These are phyloP conservation scores for Campoplex nolae DNA, from an alignment of 2,888 invertebrate genomes.

Conservation along the genomic window DNA sequence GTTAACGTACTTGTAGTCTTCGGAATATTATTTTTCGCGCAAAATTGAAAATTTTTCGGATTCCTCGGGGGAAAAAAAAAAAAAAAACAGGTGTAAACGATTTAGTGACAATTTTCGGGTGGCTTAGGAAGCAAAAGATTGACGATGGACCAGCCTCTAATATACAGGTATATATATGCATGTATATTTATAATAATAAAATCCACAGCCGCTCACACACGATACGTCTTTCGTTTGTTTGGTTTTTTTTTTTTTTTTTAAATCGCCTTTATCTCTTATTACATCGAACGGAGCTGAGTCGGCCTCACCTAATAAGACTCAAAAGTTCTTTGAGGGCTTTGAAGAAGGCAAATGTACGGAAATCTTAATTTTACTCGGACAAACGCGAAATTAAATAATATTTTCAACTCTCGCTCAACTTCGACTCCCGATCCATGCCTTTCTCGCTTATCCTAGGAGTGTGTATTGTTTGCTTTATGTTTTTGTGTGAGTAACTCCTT, in stretches of 20 bases:
- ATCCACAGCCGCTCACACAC: conserved; percentile 65
- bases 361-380: conserved; percentile 30
- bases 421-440: conserved; percentile 14
- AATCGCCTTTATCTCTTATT: neutral
- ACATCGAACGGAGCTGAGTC: neutral
- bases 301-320: conserved; percentile 2
- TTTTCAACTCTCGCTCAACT: conserved; percentile 32
- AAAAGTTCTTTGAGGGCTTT: conserved; percentile 21
- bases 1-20: neutral
- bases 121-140: neutral
- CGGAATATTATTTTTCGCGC: neutral
- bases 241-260: neutral
- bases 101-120: neutral
- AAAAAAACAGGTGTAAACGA: neutral
- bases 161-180: conserved; percentile 60
- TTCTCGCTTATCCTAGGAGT: conserved; percentile 44
- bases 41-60: neutral
- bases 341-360: neutral
- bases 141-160: conserved; percentile 29
- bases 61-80: neutral
- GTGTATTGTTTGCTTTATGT: conserved; percentile 17
- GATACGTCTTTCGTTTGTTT: conserved; percentile 42
- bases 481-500: conserved; percentile 42
- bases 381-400: conserved; percentile 60
- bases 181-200: conserved; percentile 59